Evolutionary conservation across 2,113 vertebrate genomes (phyloP), one percentile per base, ranked within the genome.

Genomic region (Formicarius rufipectus): DNA sequence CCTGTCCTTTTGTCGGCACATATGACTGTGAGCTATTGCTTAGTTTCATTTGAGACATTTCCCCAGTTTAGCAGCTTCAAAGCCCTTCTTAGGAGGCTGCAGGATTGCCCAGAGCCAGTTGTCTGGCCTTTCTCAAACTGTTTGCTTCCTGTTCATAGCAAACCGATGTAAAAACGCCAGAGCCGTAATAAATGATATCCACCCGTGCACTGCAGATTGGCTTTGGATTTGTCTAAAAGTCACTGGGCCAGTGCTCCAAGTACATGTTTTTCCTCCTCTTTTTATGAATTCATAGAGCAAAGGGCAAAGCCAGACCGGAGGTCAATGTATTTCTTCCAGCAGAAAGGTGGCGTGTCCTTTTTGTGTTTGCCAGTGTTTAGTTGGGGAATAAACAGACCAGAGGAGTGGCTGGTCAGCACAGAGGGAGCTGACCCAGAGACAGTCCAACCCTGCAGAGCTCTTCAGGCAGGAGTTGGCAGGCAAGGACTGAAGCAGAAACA

Each of bases 101-200:
- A 42, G 77, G 84, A 77, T 95, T 84, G 89, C 88, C 88, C 44
- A 35, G 74, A 90, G 79, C 94, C 53, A 47, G 95, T 97, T 91
- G 68, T 95, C 94, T 95, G 93, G 78, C 52, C 55, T 95, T 95
- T 91, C 95, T 94, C 95, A 91, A 96, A 84, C 92, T 90, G 58
- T 86, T 95, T 93, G 71, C 76, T 96, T 96, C 91, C 89, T 95
- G 68, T 91, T 92, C 91, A 93, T 86, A 87, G 79, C 74, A 93
- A 96, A 95, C 78, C 0, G 1, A 95, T 72, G 88, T 89, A 92
- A 97, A 96, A 92, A 80, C n/a, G 69, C 90, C 93, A 66, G 62
- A 91, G 47, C 15, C 73, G 69, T 74, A 87, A 91, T 89, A 94
- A 96, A 89, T 64, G 60, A 12, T 60, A 89, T 93, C 81, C 60